Base-by-base conservation (phyloP, 2,888 invertebrate species). In the Camponotus fellah region DNA sequence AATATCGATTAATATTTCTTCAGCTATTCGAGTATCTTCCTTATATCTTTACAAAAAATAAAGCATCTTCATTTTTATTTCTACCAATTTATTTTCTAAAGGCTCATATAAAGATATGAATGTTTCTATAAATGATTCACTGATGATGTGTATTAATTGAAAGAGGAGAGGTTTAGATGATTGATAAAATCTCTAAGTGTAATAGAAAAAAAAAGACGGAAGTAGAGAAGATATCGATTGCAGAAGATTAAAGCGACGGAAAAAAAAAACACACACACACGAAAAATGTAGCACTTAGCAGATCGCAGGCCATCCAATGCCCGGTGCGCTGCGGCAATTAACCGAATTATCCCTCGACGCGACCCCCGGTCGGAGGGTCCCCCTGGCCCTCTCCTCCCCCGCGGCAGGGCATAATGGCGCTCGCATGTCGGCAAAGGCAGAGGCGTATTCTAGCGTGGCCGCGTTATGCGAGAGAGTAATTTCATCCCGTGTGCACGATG, bases 311-410 rank as follows among this genome's bases (percentile, higher is more conserved):
- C 69, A 76, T 77, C 64, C 58, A 68, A 46, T 77, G 21, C 69
- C 17, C 69, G 46, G 69, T 77, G 56, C 80, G 81, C 84, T 71
- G 65, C 71, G 89, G 89, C 93, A 92, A 93, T 93, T 93, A 93
- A 93, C 91, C 91, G 92, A 93, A 93, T 93, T 92, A 93, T 92
- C 89, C 89, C 85, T 76, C 72, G 85, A 84, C 85, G 86, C 74
- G 84, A 82, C 84, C 82, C 80, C 53, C 71, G 40, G 66, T 68
- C 68, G 49, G 71, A 74, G 85, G 74, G 26, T 26, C 58, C 32
- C 40, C 43, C 49, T 3, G 37, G 37, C 43, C 40, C 62, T 21
- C 46, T 72, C 43, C 17, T 4, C 53, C 37, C 46, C 80, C 43
- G 17, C 5, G 58, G 49, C 34, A 26, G 26, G 82, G 79, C 62